Evolutionary conservation across 2,113 vertebrate genomes (phyloP), one percentile per base, ranked within the genome.

Genomic region (Bostrychus sinensis): DNA sequence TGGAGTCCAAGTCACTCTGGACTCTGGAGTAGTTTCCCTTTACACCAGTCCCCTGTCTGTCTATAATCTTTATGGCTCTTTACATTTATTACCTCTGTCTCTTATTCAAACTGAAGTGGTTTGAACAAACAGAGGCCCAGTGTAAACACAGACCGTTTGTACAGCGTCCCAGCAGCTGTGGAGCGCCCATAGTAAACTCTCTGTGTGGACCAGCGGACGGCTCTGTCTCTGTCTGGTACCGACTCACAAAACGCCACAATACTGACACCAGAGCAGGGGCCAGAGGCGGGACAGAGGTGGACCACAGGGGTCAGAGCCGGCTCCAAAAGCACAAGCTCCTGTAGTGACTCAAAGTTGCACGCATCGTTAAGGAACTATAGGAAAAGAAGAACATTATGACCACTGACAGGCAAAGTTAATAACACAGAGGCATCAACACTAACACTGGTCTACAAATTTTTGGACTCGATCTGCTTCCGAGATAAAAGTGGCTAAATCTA

Each of bases 181-280:
- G 51, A 5, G 53, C 42, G 9, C 13, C 42, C 1, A 63, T 59
- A 66, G 62, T 38, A 11, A 13, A 6, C 7, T 5, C 61, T 76
- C 66, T 76, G 73, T 70, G 17, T 37, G 23, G 28, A 46, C 48
- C 69, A 26, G 69, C 54, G 12, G 61, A 65, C 61, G 0, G 5
- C 22, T 58, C 65, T 54, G 65, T 69, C 65, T 36, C 65, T 4
- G 17, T 43, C 72, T 64, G 72, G 60, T 16, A 75, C 58, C 12
- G 30, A 72, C 16, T n/a, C 55, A 66, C 3, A 23, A 12, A 17
- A 1, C 4, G 43, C 19, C 4, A 48, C 32, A 17, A 11, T n/a
- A n/a, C n/a, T n/a, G n/a, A n/a, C n/a, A 37, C 53, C 14, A 19
- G 19, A 32, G 36, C 42, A 8, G 7, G 12, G 1, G 4, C 37